Percentiles rank a stretch among this genome's conserved stretches.
Conservation (phyloP, 2,797 vertebrate genomes). For the Acipenser ruthenus region DNA sequence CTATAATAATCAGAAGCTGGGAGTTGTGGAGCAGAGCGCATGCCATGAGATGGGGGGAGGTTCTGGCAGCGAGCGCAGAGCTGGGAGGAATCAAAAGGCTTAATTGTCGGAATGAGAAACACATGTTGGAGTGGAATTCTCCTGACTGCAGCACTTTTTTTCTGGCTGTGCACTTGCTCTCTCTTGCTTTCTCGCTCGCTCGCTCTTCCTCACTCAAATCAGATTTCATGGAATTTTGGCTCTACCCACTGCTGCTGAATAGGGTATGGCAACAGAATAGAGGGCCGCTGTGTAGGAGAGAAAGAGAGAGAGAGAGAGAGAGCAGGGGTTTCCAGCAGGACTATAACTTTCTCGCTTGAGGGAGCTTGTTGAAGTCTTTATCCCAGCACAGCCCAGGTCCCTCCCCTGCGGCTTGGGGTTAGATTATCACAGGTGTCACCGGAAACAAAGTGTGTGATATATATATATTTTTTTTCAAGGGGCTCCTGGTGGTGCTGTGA, state of each 20-base stretch:
- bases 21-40: too few species aligned
- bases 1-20: too few species aligned
- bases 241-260: slow-evolving; percentile 9
- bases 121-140: slow-evolving; percentile 80
- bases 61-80: slow-evolving; percentile 20
- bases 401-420: too few species aligned
- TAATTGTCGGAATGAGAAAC: slow-evolving; percentile 83
- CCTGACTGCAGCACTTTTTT: slow-evolving; percentile 70
- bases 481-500: too few species aligned
- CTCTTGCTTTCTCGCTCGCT: not conserved
- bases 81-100: slow-evolving; percentile 59
- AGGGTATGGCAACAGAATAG: not conserved
- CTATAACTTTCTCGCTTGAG: too few species aligned
- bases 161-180: not conserved
- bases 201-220: too few species aligned
- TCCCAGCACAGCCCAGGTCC: too few species aligned
- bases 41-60: not conserved
- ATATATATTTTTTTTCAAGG: too few species aligned
- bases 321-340: not conserved
- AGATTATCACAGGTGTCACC: too few species aligned
- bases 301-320: slow-evolving; percentile 21
- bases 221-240: slow-evolving; percentile 15
- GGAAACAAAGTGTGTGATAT: too few species aligned
- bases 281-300: slow-evolving; percentile 15
- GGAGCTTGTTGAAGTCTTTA: too few species aligned